Evolutionary conservation across 1,140 invertebrate genomes (phyloP).

Genomic region (Camponotus floridanus): DNA sequence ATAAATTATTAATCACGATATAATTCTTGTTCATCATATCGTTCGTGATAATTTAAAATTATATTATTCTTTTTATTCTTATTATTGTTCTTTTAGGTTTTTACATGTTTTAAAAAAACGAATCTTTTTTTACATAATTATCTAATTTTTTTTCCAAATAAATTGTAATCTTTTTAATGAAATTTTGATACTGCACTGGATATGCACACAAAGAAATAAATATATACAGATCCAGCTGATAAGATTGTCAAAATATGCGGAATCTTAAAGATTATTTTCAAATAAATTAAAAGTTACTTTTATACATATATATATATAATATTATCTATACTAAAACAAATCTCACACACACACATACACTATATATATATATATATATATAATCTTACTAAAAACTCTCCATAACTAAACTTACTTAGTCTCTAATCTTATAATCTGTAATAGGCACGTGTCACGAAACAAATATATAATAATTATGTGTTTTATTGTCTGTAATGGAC

Average conservation of each 20-base stretch:
- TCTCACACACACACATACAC: too few species aligned
- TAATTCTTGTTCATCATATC: background rate
- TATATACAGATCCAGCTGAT: background rate
- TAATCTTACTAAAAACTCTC: background rate
- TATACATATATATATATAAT: too few species aligned
- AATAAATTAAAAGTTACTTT: too few species aligned
- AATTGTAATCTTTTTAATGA: background rate
- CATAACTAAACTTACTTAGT: background rate
- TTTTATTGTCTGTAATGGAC: conserved; percentile 68
- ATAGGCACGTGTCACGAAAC: background rate
- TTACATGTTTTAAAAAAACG: background rate
- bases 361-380: too few species aligned
- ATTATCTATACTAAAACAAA: too few species aligned
- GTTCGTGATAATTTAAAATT: background rate
- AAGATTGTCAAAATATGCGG: background rate
- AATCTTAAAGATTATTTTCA: too few species aligned
- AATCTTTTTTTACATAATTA: background rate
- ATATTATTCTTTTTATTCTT: background rate
- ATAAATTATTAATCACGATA: background rate
- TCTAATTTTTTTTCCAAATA: background rate
- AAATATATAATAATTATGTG: conserved; percentile 61
- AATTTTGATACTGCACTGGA: conserved; percentile 3
- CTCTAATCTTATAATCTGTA: background rate
- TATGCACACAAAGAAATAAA: conserved; percentile 7
- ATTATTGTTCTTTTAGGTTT: background rate